Evolutionary conservation across 2,888 invertebrate species (phyloP).

Genomic region (Sacculina carcini): DNA sequence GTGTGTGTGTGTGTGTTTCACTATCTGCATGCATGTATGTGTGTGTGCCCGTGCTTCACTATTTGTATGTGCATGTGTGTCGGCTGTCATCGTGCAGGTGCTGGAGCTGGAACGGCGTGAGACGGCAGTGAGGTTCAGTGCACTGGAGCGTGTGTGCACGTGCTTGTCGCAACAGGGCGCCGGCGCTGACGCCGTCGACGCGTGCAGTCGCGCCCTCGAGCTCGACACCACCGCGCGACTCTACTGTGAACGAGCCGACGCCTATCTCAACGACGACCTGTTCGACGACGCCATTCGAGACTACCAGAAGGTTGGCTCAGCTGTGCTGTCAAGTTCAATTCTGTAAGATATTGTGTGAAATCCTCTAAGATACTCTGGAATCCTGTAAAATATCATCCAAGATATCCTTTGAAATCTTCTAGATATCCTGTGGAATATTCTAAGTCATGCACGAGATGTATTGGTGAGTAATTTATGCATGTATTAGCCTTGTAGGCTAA

Average conservation of each 20-base stretch:
- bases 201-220: conserved; percentile 52
- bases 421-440: no score
- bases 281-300: conserved; percentile 41
- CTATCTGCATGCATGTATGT: neutral
- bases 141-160: conserved; percentile 48
- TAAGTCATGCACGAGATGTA: no score
- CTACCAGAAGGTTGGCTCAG: conserved; percentile 17
- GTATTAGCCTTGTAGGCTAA: no score
- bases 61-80: neutral
- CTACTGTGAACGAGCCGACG: conserved; percentile 75
- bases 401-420: no score
- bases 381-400: no score
- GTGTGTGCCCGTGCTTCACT: neutral
- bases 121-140: conserved; percentile 41
- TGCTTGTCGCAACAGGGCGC: conserved; percentile 46
- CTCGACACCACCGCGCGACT: conserved; percentile 44
- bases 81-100: conserved; percentile 17
- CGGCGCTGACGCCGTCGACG: conserved; percentile 37
- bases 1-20: neutral
- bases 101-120: conserved; percentile 39
- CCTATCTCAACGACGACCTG: conserved; percentile 61
- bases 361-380: no score
- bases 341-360: no score
- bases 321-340: no score
- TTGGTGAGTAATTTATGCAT: no score